A percentile compares a stretch with the other conserved stretches of the same genome.
Conservation (phyloP, 2,113 vertebrate genomes). For the Psammodynastes pulverulentus region DNA sequence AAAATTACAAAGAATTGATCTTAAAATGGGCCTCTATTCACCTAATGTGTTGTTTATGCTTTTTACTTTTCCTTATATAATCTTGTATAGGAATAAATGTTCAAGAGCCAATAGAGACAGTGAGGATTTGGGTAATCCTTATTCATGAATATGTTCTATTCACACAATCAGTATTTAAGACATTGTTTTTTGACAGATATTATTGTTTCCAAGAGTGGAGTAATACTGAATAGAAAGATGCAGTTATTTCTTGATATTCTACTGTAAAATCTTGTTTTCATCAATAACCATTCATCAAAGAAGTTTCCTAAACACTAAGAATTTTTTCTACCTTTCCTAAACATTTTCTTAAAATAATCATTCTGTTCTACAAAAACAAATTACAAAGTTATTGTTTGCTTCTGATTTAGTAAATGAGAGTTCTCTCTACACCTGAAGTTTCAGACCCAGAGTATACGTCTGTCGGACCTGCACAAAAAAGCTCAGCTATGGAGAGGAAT, state of each 20-base stretch:
- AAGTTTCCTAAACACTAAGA: background rate
- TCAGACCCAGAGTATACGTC: constrained; percentile 89
- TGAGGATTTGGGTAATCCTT: background rate
- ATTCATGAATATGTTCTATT: background rate
- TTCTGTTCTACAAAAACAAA: background rate
- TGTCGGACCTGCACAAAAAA: constrained; percentile 91
- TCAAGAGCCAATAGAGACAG: background rate
- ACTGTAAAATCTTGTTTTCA: background rate
- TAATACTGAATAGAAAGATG: background rate
- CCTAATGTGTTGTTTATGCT: background rate
- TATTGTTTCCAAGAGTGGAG: background rate
- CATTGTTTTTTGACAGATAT: background rate
- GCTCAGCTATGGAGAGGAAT: constrained; percentile 94
- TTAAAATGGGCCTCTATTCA: background rate
- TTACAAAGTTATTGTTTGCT: background rate
- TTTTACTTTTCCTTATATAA: background rate
- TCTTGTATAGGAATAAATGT: background rate
- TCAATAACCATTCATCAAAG: background rate
- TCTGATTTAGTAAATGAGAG: background rate
- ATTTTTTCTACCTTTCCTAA: background rate
- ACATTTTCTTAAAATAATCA: background rate
- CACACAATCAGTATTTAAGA: background rate
- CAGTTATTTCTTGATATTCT: background rate
- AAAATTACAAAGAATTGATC: background rate
- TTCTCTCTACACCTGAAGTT: constrained; percentile 58